Evolutionary conservation across 2,113 vertebrate genomes (phyloP), one percentile per base, ranked within the genome.

Genomic region (Steatornis caripensis): DNA sequence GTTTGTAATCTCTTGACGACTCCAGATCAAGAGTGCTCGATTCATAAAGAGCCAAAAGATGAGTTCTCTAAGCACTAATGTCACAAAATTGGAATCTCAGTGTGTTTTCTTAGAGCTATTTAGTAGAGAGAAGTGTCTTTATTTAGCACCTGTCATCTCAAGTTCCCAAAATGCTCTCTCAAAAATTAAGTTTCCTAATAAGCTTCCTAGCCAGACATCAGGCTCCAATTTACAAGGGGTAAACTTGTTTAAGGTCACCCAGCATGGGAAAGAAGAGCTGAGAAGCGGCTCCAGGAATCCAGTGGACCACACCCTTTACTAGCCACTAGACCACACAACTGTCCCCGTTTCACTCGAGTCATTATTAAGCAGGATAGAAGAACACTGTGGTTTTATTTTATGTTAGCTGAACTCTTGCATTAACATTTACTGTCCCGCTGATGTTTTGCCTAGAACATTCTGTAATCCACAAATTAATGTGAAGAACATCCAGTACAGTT

Each of bases 381-480:
- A 95, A 57, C 87, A 95, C 74, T 97, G 97, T 95, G 97, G 97
- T 94, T 97, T 97, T 92, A 93, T 93, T 97, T 95, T 87, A 95
- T 95, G 96, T 66, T 81, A 94, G 87, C 49, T 91, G 74, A 97
- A 94, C 91, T 97, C 95, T 95, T 84, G 62, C 88, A 92, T 97
- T 96, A 97, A 89, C 70, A 49, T 97, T 97, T 97, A 95, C 93
- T 96, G 89, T 84, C 91, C 95, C 95, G 87, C 95, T 97, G 94
- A 97, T 97, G 94, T 96, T 97, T 97, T 96, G 95, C 96, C 93
- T 97, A 97, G 97, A 97, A 97, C 97, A 97, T 96, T 97, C 90
- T 97, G 97, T 97, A 97, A 97, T 95, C 97, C 97, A 92, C 97
- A 97, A 97, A 97, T 97, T 97, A 97, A 96, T 48, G 93, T 96